phyloP scores from a whole-genome alignment of 2,113 vertebrate species.

The Microtus ochrogaster region DNA sequence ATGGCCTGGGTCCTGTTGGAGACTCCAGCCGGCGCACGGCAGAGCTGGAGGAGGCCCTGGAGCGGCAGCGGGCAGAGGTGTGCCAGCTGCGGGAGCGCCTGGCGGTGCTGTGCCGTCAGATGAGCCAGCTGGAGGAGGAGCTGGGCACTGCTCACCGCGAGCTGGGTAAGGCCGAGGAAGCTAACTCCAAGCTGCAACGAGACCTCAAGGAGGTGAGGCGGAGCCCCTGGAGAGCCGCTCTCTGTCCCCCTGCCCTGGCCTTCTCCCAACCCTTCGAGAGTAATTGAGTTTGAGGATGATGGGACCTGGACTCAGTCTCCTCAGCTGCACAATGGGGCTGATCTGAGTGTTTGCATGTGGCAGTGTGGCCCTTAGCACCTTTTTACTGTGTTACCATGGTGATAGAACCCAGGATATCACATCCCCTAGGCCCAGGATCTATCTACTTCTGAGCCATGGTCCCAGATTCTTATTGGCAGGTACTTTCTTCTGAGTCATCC shows the following conservation, averaged over 20 bases:
- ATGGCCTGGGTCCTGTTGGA: conserved; percentile 89
- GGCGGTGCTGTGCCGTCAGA: conserved; percentile 94
- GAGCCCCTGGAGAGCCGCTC: background rate
- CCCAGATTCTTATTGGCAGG: background rate
- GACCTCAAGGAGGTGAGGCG: conserved; percentile 93
- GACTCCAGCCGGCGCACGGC: conserved; percentile 84
- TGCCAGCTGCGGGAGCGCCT: conserved; percentile 93
- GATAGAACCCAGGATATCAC: background rate
- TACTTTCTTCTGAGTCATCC: background rate
- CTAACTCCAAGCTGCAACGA: conserved; percentile 93
- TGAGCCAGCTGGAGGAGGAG: conserved; percentile 95
- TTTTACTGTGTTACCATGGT: background rate
- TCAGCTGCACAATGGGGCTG: background rate
- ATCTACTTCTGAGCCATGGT: background rate
- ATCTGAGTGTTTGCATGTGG: background rate
- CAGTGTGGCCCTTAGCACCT: background rate
- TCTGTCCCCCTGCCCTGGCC: background rate
- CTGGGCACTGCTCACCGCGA: conserved; percentile 92
- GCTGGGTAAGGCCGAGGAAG: conserved; percentile 93
- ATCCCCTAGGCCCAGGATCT: background rate
- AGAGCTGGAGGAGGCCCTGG: conserved; percentile 90
- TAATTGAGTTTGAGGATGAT: background rate
- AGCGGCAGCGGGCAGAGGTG: conserved; percentile 92
- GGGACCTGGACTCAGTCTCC: background rate
- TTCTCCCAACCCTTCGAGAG: background rate